Evolutionary conservation across 2,113 vertebrate genomes (phyloP).

Genomic region (Todiramphus saurophagus): DNA sequence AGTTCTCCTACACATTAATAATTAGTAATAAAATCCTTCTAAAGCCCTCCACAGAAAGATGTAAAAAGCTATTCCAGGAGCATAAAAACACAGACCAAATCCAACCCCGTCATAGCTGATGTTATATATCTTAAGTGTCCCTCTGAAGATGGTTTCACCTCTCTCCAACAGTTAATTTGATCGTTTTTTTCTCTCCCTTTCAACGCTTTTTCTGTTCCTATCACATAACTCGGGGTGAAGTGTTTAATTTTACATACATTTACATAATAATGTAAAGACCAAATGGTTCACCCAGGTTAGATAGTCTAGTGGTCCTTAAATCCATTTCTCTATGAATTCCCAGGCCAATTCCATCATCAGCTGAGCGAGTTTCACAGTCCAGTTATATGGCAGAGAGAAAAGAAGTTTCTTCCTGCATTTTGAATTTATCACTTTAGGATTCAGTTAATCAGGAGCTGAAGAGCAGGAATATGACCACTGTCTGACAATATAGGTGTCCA

Average conservation of each 20-base stretch:
- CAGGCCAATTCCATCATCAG: background rate
- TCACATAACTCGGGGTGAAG: background rate
- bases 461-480: background rate
- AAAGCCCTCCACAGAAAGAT: conserved; percentile 1
- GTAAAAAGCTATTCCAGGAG: conserved; percentile 15
- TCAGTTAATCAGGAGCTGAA: background rate
- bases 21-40: conserved; percentile 55
- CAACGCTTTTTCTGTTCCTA: background rate
- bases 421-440: background rate
- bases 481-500: background rate
- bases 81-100: background rate
- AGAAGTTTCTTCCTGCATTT: background rate
- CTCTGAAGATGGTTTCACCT: background rate
- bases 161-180: background rate
- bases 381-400: background rate
- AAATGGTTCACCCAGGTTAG: conserved; percentile 21
- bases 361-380: background rate
- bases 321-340: background rate
- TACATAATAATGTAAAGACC: conserved; percentile 37
- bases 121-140: background rate
- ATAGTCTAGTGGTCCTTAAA: conserved; percentile 9
- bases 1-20: conserved; percentile 55
- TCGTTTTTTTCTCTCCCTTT: background rate
- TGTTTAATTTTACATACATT: conserved; percentile 42
- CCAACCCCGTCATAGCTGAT: background rate